Evolutionary conservation across 1,140 invertebrate genomes (phyloP).

Genomic region (Eupeodes corollae): DNA sequence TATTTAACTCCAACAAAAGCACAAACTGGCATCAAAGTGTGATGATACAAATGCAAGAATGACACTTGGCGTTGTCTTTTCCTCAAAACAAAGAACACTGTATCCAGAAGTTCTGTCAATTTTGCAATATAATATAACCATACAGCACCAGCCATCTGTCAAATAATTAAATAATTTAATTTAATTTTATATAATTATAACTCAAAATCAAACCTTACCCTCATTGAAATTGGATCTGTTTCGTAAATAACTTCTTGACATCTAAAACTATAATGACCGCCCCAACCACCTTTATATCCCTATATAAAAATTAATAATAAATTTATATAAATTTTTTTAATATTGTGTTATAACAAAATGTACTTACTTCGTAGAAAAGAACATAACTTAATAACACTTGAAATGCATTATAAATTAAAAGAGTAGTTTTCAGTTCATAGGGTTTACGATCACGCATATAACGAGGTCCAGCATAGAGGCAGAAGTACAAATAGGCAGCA

Average conservation of each 20-base stretch:
- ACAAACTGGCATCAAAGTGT: constrained; percentile 57
- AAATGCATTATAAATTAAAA: constrained; percentile 71
- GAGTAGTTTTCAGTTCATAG: constrained; percentile 60
- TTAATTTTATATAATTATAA: neutral
- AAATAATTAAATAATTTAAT: neutral
- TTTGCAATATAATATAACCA: constrained; percentile 54
- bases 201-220: constrained; percentile 46
- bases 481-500: constrained; percentile 64
- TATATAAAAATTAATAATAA: constrained; percentile 10
- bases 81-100: constrained; percentile 72
- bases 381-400: constrained; percentile 63
- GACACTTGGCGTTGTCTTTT: constrained; percentile 66
- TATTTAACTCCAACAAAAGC: constrained; percentile 80
- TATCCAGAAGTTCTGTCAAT: constrained; percentile 53
- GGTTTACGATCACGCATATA: constrained; percentile 80
- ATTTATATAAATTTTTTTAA: neutral
- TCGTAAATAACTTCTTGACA: constrained; percentile 80
- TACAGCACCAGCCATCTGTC: constrained; percentile 50
- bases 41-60: constrained; percentile 66
- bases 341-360: neutral
- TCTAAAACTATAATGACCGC: constrained; percentile 58
- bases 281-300: constrained; percentile 52
- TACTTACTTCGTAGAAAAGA: constrained; percentile 54
- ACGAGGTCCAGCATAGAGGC: constrained; percentile 51
- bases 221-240: constrained; percentile 54